These are phyloP conservation scores for Corvus cornix DNA, from an alignment of 2,113 vertebrate species.

Conservation along the genomic window DNA sequence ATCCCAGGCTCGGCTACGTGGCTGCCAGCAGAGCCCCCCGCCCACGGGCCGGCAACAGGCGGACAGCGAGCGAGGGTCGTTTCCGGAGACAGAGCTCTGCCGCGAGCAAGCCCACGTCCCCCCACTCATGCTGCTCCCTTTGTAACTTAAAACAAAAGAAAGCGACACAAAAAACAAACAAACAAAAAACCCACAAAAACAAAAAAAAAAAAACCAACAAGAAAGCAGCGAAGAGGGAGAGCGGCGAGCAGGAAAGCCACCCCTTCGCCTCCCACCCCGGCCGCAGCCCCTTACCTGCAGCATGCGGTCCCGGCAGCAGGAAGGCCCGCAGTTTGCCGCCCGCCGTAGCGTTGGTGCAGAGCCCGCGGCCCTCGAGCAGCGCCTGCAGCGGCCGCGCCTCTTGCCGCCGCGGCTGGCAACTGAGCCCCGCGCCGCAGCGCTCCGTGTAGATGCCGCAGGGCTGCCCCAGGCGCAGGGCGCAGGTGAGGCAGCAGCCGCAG, in stretches of 20 bases:
- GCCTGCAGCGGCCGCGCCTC: constrained; percentile 86
- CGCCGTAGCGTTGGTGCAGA: constrained; percentile 78
- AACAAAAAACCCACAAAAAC: no score
- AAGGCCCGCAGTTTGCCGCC: constrained; percentile 37
- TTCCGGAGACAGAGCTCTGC: neutral
- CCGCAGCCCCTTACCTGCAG: constrained; percentile 74
- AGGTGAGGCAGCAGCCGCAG: constrained; percentile 93
- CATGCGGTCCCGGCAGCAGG: constrained; percentile 49
- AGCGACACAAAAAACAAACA: neutral
- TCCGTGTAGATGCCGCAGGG: constrained; percentile 90
- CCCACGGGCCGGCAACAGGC: neutral
- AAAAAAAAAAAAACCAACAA: neutral
- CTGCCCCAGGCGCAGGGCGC: constrained; percentile 80
- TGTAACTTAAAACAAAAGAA: neutral
- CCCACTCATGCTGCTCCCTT: neutral
- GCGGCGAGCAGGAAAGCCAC: neutral
- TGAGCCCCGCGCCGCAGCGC: constrained; percentile 83
- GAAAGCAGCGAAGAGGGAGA: neutral
- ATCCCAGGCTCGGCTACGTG: neutral
- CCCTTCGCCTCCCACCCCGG: neutral
- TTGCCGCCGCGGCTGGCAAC: constrained; percentile 78
- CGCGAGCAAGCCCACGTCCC: neutral
- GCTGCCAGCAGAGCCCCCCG: neutral
- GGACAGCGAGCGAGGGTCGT: neutral
- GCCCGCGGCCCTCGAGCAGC: constrained; percentile 86